These are phyloP conservation scores for Empis stercorea DNA, from an alignment of 2,888 invertebrate species.

Conservation along the genomic window DNA sequence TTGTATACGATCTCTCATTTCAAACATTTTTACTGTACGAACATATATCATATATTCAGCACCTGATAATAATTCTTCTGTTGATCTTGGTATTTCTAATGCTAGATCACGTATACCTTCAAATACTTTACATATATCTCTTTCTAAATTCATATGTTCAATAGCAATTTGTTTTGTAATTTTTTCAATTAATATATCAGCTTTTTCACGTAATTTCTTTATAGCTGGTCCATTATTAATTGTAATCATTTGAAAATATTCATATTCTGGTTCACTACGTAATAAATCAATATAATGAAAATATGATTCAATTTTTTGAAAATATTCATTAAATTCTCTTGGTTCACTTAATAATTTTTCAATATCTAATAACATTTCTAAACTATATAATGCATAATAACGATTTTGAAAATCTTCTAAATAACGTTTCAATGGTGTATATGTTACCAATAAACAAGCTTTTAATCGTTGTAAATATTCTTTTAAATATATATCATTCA, in stretches of 20 bases:
- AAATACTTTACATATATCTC: slow-evolving; percentile 57
- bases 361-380: slow-evolving; percentile 38
- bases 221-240: slow-evolving; percentile 52
- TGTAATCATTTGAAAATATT: slow-evolving; percentile 53
- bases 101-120: slow-evolving; percentile 55
- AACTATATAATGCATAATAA: slow-evolving; percentile 45
- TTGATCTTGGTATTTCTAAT: slow-evolving; percentile 58
- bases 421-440: slow-evolving; percentile 44
- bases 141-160: slow-evolving; percentile 51
- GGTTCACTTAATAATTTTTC: slow-evolving; percentile 39
- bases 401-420: slow-evolving; percentile 39
- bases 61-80: slow-evolving; percentile 68
- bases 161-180: slow-evolving; percentile 50
- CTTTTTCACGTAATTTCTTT: slow-evolving; percentile 44
- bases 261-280: slow-evolving; percentile 48
- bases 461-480: slow-evolving; percentile 42
- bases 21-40: slow-evolving; percentile 55
- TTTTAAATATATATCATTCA: slow-evolving; percentile 43
- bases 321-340: slow-evolving; percentile 45
- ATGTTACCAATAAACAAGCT: slow-evolving; percentile 41
- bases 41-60: slow-evolving; percentile 70
- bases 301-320: slow-evolving; percentile 47
- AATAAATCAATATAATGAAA: slow-evolving; percentile 46
- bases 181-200: slow-evolving; percentile 44
- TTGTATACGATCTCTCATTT: slow-evolving; percentile 56